Conservation (phyloP, 2,888 invertebrate species). For the Leucania comma region DNA sequence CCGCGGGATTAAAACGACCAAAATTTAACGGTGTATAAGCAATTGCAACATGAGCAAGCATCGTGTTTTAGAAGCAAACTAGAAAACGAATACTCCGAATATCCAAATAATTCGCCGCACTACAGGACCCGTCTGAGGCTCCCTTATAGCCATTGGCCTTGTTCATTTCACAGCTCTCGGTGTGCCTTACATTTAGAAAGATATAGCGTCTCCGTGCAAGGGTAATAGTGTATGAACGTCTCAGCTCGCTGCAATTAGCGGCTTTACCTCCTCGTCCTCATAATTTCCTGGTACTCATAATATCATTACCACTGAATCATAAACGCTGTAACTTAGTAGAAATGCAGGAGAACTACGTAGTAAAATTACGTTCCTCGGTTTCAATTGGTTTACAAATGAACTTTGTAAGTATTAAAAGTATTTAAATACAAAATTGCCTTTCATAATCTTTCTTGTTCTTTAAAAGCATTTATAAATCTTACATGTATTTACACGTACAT, state of each 20-base stretch:
- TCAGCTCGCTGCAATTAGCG: slow-evolving; percentile 63
- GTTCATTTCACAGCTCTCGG: slow-evolving; percentile 52
- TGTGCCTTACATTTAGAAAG: slow-evolving; percentile 47
- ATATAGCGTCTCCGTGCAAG: slow-evolving; percentile 46
- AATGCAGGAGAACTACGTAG: slow-evolving; percentile 13
- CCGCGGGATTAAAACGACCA: too few species aligned
- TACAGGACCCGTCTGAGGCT: slow-evolving; percentile 28
- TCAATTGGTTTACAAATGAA: not conserved
- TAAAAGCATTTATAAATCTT: not conserved
- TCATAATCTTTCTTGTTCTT: not conserved
- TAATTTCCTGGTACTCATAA: slow-evolving; percentile 55
- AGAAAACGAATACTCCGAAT: not conserved
- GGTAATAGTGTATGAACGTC: slow-evolving; percentile 60
- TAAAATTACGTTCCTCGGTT: slow-evolving; percentile 13
- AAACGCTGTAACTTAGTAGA: slow-evolving; percentile 26
- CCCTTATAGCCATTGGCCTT: slow-evolving; percentile 46
- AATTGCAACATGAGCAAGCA: not conserved
- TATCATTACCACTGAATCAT: slow-evolving; percentile 56
- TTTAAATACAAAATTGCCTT: not conserved
- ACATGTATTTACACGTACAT: not conserved
- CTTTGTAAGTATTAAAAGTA: not conserved
- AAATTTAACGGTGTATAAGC: too few species aligned
- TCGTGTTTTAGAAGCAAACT: not conserved
- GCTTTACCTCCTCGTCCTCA: slow-evolving; percentile 39
- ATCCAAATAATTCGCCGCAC: not conserved